Percentiles rank a stretch among this genome's conserved stretches.
Conservation (phyloP, 2,888 invertebrate genomes). For the Dendrolimus pini region DNA sequence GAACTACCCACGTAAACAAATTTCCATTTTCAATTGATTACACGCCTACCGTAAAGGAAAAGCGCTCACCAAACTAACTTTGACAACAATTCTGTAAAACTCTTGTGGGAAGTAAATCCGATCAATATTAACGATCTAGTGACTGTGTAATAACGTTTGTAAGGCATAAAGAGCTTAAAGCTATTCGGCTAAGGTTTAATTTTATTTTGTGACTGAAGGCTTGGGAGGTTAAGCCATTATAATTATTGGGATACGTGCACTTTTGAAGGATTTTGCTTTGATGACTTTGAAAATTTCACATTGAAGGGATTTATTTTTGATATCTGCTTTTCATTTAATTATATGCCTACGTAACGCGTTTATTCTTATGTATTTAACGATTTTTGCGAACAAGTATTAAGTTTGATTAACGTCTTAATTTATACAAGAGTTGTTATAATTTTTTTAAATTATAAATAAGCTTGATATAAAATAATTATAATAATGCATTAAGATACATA, state of each 20-base stretch:
- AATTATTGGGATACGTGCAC: not conserved
- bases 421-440: too few relatives aligned
- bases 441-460: too few relatives aligned
- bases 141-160: not conserved
- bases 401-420: too few relatives aligned
- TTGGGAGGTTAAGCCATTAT: not conserved
- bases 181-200: not conserved
- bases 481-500: too few relatives aligned
- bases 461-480: too few relatives aligned
- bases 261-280: not conserved
- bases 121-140: not conserved
- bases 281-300: not conserved
- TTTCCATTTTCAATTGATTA: not conserved
- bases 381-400: too few relatives aligned
- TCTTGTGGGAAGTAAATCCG: not conserved
- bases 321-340: too few relatives aligned
- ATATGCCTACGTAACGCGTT: too few relatives aligned
- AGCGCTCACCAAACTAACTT: not conserved
- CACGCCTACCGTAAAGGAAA: not conserved
- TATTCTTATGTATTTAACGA: too few relatives aligned
- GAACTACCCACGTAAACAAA: not conserved
- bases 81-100: not conserved
- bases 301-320: not conserved
- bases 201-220: not conserved
- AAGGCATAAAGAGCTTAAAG: not conserved